Evolutionary conservation across 2,888 invertebrate species (phyloP), one percentile per base, ranked within the genome.

Genomic region (Xanthia togata): DNA sequence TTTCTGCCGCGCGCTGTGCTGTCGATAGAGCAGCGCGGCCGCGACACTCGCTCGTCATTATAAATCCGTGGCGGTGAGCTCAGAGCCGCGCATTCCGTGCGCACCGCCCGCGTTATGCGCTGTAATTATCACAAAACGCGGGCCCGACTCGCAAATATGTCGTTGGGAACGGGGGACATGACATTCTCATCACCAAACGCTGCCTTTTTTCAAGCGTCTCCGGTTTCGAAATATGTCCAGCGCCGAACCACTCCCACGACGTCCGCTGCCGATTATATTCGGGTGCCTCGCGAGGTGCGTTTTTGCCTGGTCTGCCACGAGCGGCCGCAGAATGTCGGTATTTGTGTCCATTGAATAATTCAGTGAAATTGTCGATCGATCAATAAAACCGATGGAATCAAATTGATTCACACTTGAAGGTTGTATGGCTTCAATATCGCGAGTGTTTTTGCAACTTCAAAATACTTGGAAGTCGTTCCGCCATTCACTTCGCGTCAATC

Each of bases 171-270:
- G 94, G 93, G 89, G 92, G 95, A 96, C 96, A 96, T 96, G 96
- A 96, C 96, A 96, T 96, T 96, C 96, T 96, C 96, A 96, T 96
- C 96, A 96, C 96, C 95, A 92, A 96, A 94, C 93, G 94, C 89
- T 93, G 85, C 80, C 89, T 93, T 96, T 96, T 96, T 96, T 93
- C 91, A 89, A 91, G 79, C 89, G 90, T 91, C 92, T 91, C 91
- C 89, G 88, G 89, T 89, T 89, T 87, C 93, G 87, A 94, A 93
- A 93, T 93, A 93, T 91, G 93, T 91, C 89, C 91, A 88, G 89
- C 84, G 86, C 88, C 87, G 92, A 91, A 89, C 91, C 93, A 94
- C 94, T 96, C 95, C 94, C 95, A 95, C 95, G 96, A 93, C 92
- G 93, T 91, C 91, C 88, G 75, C 86, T 84, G 82, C 85, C 91